Percentiles rank a stretch among this genome's conserved stretches.
Conservation (phyloP, 53 echinoderm and acorn worm genomes). For the Apostichopus leukothele region DNA sequence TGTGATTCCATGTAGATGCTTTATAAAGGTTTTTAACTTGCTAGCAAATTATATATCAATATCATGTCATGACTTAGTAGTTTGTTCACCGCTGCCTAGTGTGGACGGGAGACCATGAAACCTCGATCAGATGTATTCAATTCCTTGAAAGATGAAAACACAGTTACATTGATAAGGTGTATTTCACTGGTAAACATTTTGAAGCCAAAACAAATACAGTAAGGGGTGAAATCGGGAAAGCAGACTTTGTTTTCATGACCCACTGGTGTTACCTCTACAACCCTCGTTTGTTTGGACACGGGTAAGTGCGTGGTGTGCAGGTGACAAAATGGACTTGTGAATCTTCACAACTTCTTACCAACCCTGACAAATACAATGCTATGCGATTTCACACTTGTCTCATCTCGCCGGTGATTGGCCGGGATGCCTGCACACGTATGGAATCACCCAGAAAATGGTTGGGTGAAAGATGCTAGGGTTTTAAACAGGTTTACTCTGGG, state of each 20-base stretch:
- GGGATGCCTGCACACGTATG: neutral
- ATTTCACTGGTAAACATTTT: neutral
- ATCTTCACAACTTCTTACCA: neutral
- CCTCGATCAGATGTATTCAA: no score
- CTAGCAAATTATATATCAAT: no score
- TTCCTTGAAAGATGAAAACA: no score
- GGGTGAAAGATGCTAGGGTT: neutral
- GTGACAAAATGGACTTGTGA: neutral
- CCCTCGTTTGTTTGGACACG: neutral
- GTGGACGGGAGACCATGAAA: no score
- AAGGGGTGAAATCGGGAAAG: neutral
- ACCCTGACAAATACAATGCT: neutral
- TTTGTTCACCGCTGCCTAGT: no score
- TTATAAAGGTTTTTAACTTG: no score
- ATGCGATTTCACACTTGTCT: neutral
- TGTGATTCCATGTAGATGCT: no score
- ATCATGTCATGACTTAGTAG: no score
- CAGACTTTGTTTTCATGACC: neutral
- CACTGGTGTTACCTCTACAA: neutral
- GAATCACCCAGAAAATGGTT: neutral
- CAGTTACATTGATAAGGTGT: neutral
- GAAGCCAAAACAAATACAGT: neutral
- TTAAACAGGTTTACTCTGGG: neutral
- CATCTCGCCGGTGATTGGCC: neutral
- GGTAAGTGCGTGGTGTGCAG: neutral